Evolutionary conservation across 2,113 vertebrate species (phyloP).

Genomic region (Colaptes auratus): DNA sequence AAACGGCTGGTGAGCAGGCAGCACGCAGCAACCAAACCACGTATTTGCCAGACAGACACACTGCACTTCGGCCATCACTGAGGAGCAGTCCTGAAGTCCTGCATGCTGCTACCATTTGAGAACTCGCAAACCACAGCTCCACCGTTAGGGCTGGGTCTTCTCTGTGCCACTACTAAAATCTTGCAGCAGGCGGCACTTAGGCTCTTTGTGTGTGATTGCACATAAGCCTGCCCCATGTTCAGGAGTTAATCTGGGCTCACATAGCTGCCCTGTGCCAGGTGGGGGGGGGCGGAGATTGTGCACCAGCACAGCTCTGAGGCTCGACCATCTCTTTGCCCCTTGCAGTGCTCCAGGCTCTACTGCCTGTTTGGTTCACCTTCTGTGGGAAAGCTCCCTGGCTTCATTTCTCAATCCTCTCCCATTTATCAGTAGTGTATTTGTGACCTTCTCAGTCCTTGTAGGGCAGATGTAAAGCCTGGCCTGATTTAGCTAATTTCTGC

Average conservation of each 20-base stretch:
- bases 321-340: background rate
- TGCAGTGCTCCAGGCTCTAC: background rate
- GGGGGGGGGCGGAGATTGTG: background rate
- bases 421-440: background rate
- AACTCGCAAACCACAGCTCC: background rate
- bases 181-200: accelerated
- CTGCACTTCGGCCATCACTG: background rate
- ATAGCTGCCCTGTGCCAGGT: background rate
- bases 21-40: background rate
- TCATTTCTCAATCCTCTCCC: background rate
- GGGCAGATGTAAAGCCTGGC: background rate
- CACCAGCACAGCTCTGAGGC: background rate
- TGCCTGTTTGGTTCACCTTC: background rate
- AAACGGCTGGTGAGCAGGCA: background rate
- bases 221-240: accelerated
- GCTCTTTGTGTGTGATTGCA: background rate
- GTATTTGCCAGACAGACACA: background rate
- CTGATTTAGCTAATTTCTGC: background rate
- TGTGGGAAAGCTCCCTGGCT: background rate
- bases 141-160: background rate
- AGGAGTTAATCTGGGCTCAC: background rate
- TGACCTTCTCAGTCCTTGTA: background rate
- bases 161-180: background rate
- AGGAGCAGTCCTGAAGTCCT: background rate
- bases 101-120: background rate